Evolutionary conservation across 2,797 vertebrate genomes (phyloP), one percentile per base, ranked within the genome.

Genomic region (Macroramphosus scolopax): DNA sequence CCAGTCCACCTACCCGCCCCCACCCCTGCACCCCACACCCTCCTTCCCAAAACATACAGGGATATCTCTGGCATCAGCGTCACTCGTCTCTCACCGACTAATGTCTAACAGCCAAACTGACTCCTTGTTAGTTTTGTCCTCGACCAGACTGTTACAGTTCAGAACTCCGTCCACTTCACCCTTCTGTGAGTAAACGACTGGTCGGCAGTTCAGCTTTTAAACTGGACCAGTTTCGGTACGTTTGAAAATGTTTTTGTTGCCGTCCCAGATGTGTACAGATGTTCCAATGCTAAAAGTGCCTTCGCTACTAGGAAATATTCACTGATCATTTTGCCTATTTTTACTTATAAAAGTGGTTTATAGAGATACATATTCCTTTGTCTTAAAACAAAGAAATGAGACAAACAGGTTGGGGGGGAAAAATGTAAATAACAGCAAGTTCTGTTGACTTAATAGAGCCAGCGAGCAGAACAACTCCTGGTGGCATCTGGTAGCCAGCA

Each of bases 41-140:
- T 40, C 30, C 34, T 17, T 54, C 51, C 63, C 59, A 71, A 77
- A 80, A 81, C 71, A 79, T 69, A 79, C 70, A 64, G 45, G 66
- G 72, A 81, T 80, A 79, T 81, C 71, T 79, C 68, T 68, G 51
- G 59, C 69, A 77, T 74, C 72, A 39, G 75, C 66, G 66, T 51
- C 50, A 44, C 52, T 76, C 43, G 30, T 50, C 68, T 72, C 72
- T 65, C 65, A 69, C 41, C 16, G 28, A 33, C 42, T 65, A 59
- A 63, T 11, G 13, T 52, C 45, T 40, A 31, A 24, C 38, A 33
- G 50, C 30, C 48, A 30, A 54, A 57, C 8, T 11, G 55, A 53
- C 45, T 51, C 17, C 39, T 3, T 12, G 3, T n/a, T 25, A 2
- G 5, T 36, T 11, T 25, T 38, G 11, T 29, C 17, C 13, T 5